Conservation (phyloP, 37 sponge, comb jelly and placozoan genomes). For the Mnemiopsis leidyi region DNA sequence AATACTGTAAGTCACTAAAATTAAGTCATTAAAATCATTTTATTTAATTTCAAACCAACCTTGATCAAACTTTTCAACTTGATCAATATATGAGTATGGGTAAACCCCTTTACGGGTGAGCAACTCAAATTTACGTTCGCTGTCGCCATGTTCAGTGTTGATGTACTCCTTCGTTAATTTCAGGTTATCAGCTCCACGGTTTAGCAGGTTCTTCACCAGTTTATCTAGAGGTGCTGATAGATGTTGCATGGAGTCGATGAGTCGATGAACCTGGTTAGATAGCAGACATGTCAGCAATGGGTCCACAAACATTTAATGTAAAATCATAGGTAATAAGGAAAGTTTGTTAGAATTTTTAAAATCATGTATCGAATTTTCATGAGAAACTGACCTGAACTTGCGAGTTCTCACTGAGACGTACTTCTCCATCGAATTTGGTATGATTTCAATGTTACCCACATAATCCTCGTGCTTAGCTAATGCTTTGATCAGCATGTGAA, state of each 20-base stretch:
- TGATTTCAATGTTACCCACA: constrained; percentile 23
- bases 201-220: background rate
- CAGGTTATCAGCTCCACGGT: background rate
- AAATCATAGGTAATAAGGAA: too few relatives aligned
- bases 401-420: background rate
- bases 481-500: constrained; percentile 3
- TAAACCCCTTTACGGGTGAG: constrained; percentile 44
- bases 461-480: constrained; percentile 31
- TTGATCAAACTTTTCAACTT: background rate
- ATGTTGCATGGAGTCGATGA: constrained; percentile 31
- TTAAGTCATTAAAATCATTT: too few relatives aligned
- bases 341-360: background rate
- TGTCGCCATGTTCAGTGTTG: background rate
- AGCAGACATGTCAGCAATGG: too few relatives aligned
- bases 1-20: too few relatives aligned
- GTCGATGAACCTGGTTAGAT: constrained; percentile 58
- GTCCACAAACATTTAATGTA: too few relatives aligned
- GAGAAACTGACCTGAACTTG: constrained; percentile 27
- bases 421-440: constrained; percentile 4
- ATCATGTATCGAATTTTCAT: background rate
- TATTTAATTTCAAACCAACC: background rate
- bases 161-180: background rate
- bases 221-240: background rate
- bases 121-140: constrained; percentile 15
- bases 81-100: constrained; percentile 6